Percentiles rank a stretch among this genome's conserved stretches.
These are phyloP conservation scores for Hofmannophila pseudospretella DNA, from an alignment of 2,888 invertebrate species.

Conservation along the genomic window DNA sequence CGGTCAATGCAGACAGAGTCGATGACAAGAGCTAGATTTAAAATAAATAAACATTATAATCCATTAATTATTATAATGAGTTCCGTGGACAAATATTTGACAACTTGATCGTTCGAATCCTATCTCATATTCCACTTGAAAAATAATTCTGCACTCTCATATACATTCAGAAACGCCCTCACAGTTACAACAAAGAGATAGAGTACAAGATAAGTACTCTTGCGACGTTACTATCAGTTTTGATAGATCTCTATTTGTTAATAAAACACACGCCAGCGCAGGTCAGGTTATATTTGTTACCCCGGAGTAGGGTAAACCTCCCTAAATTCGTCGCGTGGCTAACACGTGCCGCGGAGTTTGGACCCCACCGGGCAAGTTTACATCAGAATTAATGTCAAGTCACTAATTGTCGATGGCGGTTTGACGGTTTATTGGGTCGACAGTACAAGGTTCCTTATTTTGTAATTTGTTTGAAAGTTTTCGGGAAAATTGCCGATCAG, in stretches of 20 bases:
- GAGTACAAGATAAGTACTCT: slow-evolving; percentile 47
- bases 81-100: neutral
- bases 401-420: slow-evolving; percentile 55
- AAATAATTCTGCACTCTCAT: slow-evolving; percentile 31
- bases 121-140: slow-evolving; percentile 6
- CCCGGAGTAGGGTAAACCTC: slow-evolving; percentile 31
- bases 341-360: slow-evolving; percentile 40
- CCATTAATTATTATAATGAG: too few relatives aligned
- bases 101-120: neutral
- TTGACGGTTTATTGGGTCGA: slow-evolving; percentile 27
- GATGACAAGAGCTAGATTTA: too few relatives aligned
- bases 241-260: too few relatives aligned
- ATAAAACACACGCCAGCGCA: too few relatives aligned
- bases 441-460: slow-evolving; percentile 1
- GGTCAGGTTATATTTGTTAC: neutral
- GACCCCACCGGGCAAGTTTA: slow-evolving; percentile 41
- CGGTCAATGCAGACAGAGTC: too few relatives aligned
- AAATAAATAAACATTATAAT: too few relatives aligned
- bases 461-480: neutral
- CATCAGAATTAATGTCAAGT: slow-evolving; percentile 60
- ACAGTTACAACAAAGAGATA: slow-evolving; percentile 48
- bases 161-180: slow-evolving; percentile 41
- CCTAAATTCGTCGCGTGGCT: slow-evolving; percentile 48
- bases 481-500: too few relatives aligned
- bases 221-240: too few relatives aligned